Base-by-base conservation (phyloP, 2,797 vertebrate genomes). In the Chelon labrosus region DNA sequence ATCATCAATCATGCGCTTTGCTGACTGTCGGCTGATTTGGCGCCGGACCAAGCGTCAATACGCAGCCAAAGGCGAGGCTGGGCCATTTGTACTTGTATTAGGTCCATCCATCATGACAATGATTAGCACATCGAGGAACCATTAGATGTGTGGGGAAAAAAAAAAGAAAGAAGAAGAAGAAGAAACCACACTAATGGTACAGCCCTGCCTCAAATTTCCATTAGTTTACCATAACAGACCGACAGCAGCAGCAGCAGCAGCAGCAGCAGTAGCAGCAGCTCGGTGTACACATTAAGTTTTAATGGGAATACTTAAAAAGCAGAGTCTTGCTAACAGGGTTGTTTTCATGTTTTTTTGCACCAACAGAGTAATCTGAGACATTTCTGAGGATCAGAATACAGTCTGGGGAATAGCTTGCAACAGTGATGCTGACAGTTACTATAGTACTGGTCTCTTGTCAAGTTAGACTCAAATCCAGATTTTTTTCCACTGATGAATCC, bases 71-170 rank as follows among this genome's bases (percentile, higher is more conserved):
- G 82, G 85, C 66, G 4, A 78, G 49, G 58, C 64, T 10, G 57
- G 53, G 70, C 68, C 77, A 77, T 83, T 81, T 75, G 53, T 65
- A 77, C 81, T 81, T 75, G 53, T 65, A 79, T 80, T 44, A 74
- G 62, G 65, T 67, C 74, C 88, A 89, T 91, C 79, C 73, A 84
- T 88, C 84, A 86, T 54, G 68, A 70, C 61, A 65, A 39, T 78
- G 76, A 89, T 84, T 83, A 86, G 70, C 67, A 39, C 54, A 58
- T 53, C 0, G 5, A 71, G 54, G 65, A 35, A 61, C 57, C 63
- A 74, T 70, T 72, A 79, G 42, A 75, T 49, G 59, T 59, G 69
- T 3, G n/a, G 22, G 65, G 71, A 80, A 75, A 57, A 10, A 17
- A 35, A 37, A 14, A 27, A 20, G 44, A 35, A 19, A 49, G 7